Conservation (phyloP, 2,113 vertebrate species). For the Hyperoodon ampullatus region DNA sequence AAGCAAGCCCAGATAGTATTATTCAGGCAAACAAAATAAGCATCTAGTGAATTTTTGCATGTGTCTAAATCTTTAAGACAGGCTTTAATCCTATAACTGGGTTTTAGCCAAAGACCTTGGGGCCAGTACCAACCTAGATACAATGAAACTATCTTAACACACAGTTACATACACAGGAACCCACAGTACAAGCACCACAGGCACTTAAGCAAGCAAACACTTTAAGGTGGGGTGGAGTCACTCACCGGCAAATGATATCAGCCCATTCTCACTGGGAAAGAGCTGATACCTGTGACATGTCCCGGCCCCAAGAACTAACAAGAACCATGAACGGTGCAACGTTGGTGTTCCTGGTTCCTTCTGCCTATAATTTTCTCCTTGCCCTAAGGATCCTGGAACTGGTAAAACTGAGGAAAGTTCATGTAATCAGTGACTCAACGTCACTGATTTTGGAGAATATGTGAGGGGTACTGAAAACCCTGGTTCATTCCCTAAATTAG, state of each 20-base stretch:
- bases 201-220: not conserved
- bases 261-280: not conserved
- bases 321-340: not conserved
- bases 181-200: too few species aligned
- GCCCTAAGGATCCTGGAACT: not conserved
- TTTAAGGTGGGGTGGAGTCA: not conserved
- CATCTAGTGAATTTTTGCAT: not conserved
- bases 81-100: not conserved
- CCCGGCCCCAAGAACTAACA: not conserved
- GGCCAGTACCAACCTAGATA: not conserved
- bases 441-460: not conserved
- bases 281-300: not conserved
- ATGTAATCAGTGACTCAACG: fast-evolving
- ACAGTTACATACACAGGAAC: not conserved
- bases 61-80: not conserved
- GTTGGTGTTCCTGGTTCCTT: not conserved
- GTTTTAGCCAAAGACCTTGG: not conserved
- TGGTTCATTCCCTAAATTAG: not conserved
- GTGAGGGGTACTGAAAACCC: not conserved
- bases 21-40: not conserved
- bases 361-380: not conserved
- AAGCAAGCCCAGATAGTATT: not conserved
- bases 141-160: not conserved
- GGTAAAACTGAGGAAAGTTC: not conserved
- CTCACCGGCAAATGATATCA: not conserved